phyloP scores from a whole-genome alignment of 1,140 invertebrate genomes.

The Pseudomyrmex gracilis region DNA sequence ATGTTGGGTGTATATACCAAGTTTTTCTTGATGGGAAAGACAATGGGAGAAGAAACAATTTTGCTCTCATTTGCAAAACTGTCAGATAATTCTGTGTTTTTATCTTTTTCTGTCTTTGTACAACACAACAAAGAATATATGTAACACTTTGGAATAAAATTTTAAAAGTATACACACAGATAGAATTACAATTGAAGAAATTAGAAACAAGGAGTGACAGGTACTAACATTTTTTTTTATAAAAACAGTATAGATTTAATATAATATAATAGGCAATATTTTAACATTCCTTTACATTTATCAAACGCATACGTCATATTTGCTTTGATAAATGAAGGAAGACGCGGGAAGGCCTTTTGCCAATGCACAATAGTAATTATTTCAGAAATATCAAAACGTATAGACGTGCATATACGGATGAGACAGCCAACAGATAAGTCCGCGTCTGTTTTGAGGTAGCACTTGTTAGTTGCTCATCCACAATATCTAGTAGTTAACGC shows the following conservation, averaged over 20 bases:
- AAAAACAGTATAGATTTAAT: too few relatives aligned
- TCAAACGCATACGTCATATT: not conserved
- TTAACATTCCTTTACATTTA: too few relatives aligned
- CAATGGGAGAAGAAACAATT: not conserved
- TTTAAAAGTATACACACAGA: not conserved
- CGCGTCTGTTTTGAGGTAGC: not conserved
- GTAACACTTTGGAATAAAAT: not conserved
- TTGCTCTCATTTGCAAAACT: not conserved
- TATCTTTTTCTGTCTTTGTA: not conserved
- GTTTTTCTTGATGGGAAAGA: slow-evolving; percentile 13
- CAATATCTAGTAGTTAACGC: not conserved
- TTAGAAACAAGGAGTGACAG: not conserved
- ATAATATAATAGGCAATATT: too few relatives aligned
- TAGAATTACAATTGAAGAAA: not conserved
- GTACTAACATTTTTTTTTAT: too few relatives aligned
- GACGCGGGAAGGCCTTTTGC: not conserved
- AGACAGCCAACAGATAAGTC: not conserved
- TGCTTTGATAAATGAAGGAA: not conserved
- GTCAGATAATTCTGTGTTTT: not conserved
- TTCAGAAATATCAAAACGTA: not conserved
- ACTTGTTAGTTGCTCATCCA: not conserved
- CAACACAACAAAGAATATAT: not conserved
- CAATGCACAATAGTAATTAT: not conserved
- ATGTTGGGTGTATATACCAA: slow-evolving; percentile 10
- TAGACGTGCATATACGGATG: not conserved